Conservation (phyloP, 1,140 invertebrate species). For the Papilio machaon region DNA sequence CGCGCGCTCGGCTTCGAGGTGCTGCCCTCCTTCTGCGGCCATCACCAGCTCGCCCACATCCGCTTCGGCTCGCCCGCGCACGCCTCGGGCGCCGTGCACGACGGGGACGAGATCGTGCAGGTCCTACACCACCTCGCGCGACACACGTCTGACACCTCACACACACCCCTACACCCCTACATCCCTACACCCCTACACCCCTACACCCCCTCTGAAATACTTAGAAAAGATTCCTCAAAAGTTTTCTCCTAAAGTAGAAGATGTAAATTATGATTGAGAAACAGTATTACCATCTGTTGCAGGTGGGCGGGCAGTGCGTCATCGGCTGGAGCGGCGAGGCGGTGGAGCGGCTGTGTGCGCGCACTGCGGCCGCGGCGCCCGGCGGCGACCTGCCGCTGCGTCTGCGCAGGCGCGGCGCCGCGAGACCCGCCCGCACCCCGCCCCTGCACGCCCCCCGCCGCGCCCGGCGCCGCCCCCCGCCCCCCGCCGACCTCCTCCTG, state of each 20-base stretch:
- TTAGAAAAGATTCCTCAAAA: no score
- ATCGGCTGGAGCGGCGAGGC: constrained; percentile 58
- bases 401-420: constrained; percentile 51
- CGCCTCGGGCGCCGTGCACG: constrained; percentile 94
- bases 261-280: no score
- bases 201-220: no score
- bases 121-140: constrained; percentile 66
- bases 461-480: constrained; percentile 32
- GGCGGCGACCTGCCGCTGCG: constrained; percentile 52
- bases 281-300: not conserved
- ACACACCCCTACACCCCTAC: no score
- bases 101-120: constrained; percentile 96
- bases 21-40: constrained; percentile 91
- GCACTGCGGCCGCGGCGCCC: constrained; percentile 37
- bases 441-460: constrained; percentile 43
- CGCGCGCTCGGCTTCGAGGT: constrained; percentile 92
- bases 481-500: constrained; percentile 31
- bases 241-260: no score
- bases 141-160: no score
- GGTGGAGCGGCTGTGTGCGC: constrained; percentile 52
- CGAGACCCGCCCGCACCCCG: constrained; percentile 43
- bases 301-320: constrained; percentile 58
- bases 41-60: constrained; percentile 92
- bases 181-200: no score
- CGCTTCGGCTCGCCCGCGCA: constrained; percentile 93